Evolutionary conservation across 2,797 vertebrate genomes (phyloP).

Genomic region (Remorina albescens): DNA sequence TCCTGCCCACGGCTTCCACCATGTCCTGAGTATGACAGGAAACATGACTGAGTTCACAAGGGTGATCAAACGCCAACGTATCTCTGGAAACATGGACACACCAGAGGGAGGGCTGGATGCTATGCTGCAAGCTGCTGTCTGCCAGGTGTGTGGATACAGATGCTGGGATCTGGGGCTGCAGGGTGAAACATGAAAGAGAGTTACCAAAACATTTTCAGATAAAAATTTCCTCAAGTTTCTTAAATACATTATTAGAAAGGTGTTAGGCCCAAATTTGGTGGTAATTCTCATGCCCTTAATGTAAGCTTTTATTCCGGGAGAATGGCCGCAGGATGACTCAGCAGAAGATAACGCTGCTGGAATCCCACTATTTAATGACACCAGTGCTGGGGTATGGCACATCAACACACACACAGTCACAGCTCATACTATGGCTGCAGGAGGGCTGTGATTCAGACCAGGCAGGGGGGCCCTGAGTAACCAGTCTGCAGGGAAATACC

Average conservation of each 20-base stretch:
- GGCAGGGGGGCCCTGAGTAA: constrained; percentile 58
- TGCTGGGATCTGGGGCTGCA: not conserved
- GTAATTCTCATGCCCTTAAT: constrained; percentile 11
- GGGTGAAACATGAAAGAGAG: constrained; percentile 2
- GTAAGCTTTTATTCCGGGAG: constrained; percentile 44
- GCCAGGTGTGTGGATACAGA: constrained; percentile 86
- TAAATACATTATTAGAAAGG: constrained; percentile 3
- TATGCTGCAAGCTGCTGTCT: constrained; percentile 96
- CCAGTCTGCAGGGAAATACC: constrained; percentile 62
- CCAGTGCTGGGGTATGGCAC: constrained; percentile 52
- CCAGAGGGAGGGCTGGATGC: constrained; percentile 97
- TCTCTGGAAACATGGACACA: constrained; percentile 97
- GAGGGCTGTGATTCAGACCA: constrained; percentile 64
- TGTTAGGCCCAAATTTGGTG: constrained; percentile 32
- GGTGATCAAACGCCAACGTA: constrained; percentile 92
- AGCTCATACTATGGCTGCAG: constrained; percentile 55
- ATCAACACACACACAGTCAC: constrained; percentile 40
- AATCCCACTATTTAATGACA: constrained; percentile 64
- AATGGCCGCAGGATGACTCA: constrained; percentile 66
- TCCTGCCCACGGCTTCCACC: constrained; percentile 95
- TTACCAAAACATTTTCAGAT: not conserved
- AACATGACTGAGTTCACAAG: constrained; percentile 95
- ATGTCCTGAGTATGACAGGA: constrained; percentile 92
- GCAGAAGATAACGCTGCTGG: constrained; percentile 42
- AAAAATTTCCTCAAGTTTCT: not conserved